Evolutionary conservation across 1,140 invertebrate species (phyloP).

Genomic region (Caenorhabditis brenneri): DNA sequence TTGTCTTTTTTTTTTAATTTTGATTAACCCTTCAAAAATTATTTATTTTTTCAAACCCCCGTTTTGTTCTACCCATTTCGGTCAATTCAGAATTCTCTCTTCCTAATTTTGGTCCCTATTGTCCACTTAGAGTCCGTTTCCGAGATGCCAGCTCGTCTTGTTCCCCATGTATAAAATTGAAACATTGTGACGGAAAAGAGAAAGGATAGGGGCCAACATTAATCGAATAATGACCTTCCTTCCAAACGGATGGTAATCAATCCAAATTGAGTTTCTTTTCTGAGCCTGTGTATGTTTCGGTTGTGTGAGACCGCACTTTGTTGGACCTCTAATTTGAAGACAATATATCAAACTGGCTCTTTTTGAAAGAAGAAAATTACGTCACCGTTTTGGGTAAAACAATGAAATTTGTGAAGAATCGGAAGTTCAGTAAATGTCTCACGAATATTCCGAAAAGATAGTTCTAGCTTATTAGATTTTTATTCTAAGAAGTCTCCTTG

Average conservation of each 20-base stretch:
- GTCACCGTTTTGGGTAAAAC: neutral
- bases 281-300: neutral
- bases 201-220: neutral
- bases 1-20: too few relatives aligned
- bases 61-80: neutral
- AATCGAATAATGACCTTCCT: conserved; percentile 42
- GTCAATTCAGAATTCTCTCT: neutral
- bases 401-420: too few relatives aligned
- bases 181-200: neutral
- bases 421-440: too few relatives aligned
- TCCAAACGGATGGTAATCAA: conserved; percentile 42
- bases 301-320: neutral
- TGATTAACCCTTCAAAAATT: too few relatives aligned
- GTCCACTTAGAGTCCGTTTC: neutral
- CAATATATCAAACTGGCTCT: neutral
- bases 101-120: conserved; percentile 28
- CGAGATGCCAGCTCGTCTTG: neutral
- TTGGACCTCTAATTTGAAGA: conserved; percentile 8
- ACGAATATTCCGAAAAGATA: too few relatives aligned
- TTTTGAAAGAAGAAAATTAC: too few relatives aligned
- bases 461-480: too few relatives aligned
- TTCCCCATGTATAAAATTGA: neutral
- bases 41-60: too few relatives aligned
- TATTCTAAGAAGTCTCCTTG: too few relatives aligned
- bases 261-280: conserved; percentile 37